Base-by-base conservation (phyloP, 2,797 vertebrate genomes). In the Petrocephalus sullivani region DNA sequence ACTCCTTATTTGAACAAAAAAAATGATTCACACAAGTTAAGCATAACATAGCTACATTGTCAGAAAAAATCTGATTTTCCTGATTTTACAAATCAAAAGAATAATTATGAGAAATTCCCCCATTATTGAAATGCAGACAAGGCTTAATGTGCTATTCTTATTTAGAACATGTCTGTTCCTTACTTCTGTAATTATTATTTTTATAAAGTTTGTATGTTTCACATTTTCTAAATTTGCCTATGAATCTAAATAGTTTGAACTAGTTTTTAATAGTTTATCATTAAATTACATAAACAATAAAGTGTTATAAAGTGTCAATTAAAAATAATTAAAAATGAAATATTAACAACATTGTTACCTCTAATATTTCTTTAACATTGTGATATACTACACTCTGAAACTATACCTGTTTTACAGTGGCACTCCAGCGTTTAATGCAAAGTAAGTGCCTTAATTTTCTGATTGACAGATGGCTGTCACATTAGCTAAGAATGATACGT, bases 401-500 rank as follows among this genome's bases (percentile, higher is more conserved):
- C 41, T 81, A 49, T 49, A 81, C 8, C 16, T 21, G 49, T 56
- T 21, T 85, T 85, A 56, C 51, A 56, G 23, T 56, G 28, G 5
- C 53, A 57, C 21, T 57, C 51, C 51, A 85, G 28, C n/a, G 33
- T 56, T 84, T 53, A 56, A 33, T 16, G 51, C 53, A 87, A 86
- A 90, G 87, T 89, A 90, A 90, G 83, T 87, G 75, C 90, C 89
- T 92, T 93, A 90, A 93, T 94, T 94, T 94, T 92, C 93, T 97
- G 96, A 98, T 95, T 97, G 97, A 97, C 96, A 97, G 96, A 97
- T 97, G 96, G 96, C 94, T 93, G 94, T 96, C 96, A 96, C 96
- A 96, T 97, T 97, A 97, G 96, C 97, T 95, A 95, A 96, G 96
- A 96, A 96, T 96, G 96, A 97, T 97, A 97, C 97, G 96, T 96